Evolutionary conservation across 2,797 vertebrate species (phyloP).

Genomic region (Hypotaenidia philippensis): DNA sequence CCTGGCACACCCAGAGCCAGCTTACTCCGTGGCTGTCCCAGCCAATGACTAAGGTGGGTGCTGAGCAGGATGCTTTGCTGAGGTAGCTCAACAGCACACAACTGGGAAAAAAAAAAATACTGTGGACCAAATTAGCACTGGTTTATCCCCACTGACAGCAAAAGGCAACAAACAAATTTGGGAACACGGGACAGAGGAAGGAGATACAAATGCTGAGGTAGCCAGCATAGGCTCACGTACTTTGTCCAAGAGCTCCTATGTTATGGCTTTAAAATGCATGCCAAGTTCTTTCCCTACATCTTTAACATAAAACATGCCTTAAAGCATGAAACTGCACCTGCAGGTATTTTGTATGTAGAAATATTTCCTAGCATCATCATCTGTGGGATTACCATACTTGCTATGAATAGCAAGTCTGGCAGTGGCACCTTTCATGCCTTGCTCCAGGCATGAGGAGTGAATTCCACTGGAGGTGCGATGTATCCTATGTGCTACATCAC

Average conservation of each 20-base stretch:
- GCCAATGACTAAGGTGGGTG: background rate
- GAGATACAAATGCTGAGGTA: background rate
- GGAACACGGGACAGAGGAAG: background rate
- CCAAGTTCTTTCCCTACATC: background rate
- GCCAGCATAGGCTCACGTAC: background rate
- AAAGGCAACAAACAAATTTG: background rate
- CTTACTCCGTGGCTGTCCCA: background rate
- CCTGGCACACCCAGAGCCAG: accelerated
- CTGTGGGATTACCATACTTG: constrained; percentile 35
- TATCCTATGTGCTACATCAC: background rate
- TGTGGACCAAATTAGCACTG: constrained; percentile 5
- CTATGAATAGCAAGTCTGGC: constrained; percentile 40
- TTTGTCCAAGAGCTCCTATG: background rate
- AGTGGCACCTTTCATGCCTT: background rate
- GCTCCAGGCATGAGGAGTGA: background rate
- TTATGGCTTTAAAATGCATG: background rate
- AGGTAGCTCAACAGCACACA: background rate
- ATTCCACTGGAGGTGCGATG: background rate
- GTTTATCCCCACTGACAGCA: constrained; percentile 22
- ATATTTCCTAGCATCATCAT: background rate
- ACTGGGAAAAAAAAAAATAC: background rate
- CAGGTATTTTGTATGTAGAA: accelerated
- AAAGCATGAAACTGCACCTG: background rate
- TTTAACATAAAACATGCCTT: background rate
- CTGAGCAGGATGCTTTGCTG: background rate